A percentile compares a stretch with the other conserved stretches of the same genome.
These are phyloP conservation scores for Papilio helenus DNA, from an alignment of 1,140 invertebrate genomes.

Conservation along the genomic window DNA sequence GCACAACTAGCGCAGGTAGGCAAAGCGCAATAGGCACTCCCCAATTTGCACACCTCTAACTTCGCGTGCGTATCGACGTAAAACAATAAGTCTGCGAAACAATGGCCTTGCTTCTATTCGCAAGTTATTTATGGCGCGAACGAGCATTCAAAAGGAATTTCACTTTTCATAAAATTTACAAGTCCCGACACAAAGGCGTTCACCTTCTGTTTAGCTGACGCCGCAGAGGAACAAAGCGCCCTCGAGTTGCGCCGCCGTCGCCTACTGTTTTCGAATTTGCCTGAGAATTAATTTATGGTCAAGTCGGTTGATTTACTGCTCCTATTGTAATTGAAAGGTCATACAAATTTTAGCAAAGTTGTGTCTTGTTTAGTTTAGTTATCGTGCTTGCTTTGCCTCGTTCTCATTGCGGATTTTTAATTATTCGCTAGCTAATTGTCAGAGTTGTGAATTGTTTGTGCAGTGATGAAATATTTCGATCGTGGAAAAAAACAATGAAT, in stretches of 20 bases:
- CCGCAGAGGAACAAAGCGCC: constrained; percentile 73
- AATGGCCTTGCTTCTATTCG: constrained; percentile 76
- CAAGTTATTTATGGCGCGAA: constrained; percentile 79
- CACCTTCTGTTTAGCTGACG: constrained; percentile 82
- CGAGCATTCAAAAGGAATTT: constrained; percentile 81
- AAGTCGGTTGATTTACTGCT: constrained; percentile 70
- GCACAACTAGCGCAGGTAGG: constrained; percentile 55
- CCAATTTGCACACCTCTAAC: constrained; percentile 67
- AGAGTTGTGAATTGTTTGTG: not conserved
- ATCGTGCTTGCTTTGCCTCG: constrained; percentile 47
- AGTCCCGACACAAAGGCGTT: constrained; percentile 75
- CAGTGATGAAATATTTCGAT: not conserved
- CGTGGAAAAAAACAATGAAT: not conserved
- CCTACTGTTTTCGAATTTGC: constrained; percentile 82
- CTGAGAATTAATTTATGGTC: constrained; percentile 75
- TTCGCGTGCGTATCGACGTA: constrained; percentile 71
- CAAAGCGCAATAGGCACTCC: constrained; percentile 17
- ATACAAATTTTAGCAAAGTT: constrained; percentile 56
- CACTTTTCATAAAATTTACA: constrained; percentile 83
- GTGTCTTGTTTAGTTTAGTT: constrained; percentile 62
- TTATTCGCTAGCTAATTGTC: not conserved
- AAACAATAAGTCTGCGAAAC: constrained; percentile 80
- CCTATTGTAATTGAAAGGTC: constrained; percentile 76
- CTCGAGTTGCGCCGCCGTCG: constrained; percentile 78
- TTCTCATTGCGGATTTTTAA: not conserved